Conservation (phyloP, 2,888 invertebrate genomes). For the Orthonevra nobilis region DNA sequence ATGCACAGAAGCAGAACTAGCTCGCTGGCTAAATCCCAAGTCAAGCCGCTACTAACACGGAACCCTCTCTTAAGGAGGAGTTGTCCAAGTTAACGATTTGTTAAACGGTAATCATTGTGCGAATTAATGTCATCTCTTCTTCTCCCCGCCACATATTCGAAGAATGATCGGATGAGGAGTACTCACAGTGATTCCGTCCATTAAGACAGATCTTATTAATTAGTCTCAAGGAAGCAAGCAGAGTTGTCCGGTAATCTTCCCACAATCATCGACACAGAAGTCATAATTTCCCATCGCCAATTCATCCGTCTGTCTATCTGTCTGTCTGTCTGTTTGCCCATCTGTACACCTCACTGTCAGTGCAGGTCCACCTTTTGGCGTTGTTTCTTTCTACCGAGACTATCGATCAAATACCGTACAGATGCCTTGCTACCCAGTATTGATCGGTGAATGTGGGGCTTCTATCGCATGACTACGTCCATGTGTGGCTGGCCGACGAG, state of each 20-base stretch:
- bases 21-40: constrained; percentile 24
- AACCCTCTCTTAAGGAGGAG: constrained; percentile 24
- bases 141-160: not conserved
- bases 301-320: constrained; percentile 15
- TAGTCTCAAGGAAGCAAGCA: constrained; percentile 52
- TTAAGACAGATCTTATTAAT: constrained; percentile 66
- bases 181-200: constrained; percentile 56
- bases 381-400: not conserved
- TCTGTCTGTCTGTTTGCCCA: constrained; percentile 19
- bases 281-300: constrained; percentile 61
- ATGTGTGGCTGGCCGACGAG: constrained; percentile 17
- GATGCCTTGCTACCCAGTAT: constrained; percentile 34
- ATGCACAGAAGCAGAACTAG: constrained; percentile 24
- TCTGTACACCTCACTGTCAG: constrained; percentile 35
- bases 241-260: constrained; percentile 49
- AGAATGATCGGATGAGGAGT: constrained; percentile 4
- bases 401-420: constrained; percentile 39
- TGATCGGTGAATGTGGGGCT: constrained; percentile 59
- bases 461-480: constrained; percentile 38
- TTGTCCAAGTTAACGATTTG: constrained; percentile 61
- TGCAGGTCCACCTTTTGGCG: constrained; percentile 10
- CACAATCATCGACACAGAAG: constrained; percentile 65
- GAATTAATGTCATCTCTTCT: constrained; percentile 40
- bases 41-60: constrained; percentile 17
- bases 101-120: constrained; percentile 70